Percentiles rank a stretch among this genome's conserved stretches.
Conservation (phyloP, 2,797 vertebrate species). For the Trichosurus vulpecula region DNA sequence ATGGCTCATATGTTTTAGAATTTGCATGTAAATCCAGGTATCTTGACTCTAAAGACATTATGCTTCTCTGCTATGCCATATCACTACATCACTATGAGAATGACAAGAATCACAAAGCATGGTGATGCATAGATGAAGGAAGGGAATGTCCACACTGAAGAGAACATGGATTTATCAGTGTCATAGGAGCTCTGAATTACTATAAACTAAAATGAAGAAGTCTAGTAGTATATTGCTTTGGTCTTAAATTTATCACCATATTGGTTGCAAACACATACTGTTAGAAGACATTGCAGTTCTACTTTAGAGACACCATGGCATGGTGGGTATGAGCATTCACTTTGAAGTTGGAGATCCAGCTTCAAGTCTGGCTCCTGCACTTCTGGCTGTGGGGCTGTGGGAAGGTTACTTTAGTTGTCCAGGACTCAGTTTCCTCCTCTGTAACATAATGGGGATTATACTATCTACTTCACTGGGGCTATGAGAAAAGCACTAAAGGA, state of each 20-base stretch:
- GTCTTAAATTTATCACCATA: background rate
- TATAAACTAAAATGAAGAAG: background rate
- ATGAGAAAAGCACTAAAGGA: background rate
- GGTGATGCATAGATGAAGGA: background rate
- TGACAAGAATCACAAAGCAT: background rate
- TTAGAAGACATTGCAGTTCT: background rate
- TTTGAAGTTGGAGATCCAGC: background rate
- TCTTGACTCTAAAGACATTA: background rate
- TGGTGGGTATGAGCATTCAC: background rate
- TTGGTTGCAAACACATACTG: background rate
- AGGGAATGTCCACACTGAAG: background rate
- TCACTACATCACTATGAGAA: background rate
- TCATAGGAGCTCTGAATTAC: background rate
- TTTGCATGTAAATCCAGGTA: background rate
- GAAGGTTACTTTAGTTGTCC: background rate
- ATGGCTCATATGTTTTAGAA: background rate
- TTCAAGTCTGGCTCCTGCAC: background rate
- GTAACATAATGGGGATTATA: background rate
- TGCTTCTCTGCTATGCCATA: background rate
- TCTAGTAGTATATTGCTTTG: background rate
- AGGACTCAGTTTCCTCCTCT: background rate
- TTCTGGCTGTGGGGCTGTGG: background rate
- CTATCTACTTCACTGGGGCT: background rate
- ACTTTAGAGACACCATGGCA: background rate
- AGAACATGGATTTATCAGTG: background rate